Conservation (phyloP, 2,797 vertebrate species). For the Clarias pachynema region DNA sequence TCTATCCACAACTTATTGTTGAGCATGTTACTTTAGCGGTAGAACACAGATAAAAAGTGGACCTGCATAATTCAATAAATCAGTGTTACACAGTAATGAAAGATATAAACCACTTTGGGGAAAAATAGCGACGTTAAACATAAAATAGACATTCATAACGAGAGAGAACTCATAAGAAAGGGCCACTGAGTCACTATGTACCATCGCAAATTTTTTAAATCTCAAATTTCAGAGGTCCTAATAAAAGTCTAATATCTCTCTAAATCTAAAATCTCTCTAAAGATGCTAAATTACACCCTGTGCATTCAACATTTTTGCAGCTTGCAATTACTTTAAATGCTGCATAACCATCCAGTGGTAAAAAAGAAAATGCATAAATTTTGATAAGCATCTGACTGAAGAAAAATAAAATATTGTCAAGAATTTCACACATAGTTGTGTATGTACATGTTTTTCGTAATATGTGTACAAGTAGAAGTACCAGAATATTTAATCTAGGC, state of each 20-base stretch:
- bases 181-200: background rate
- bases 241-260: constrained; percentile 19
- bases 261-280: background rate
- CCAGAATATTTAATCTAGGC: constrained; percentile 51
- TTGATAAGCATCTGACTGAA: constrained; percentile 40
- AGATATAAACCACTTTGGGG: constrained; percentile 1
- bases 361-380: constrained; percentile 29
- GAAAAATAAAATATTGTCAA: constrained; percentile 63
- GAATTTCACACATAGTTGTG: constrained; percentile 58
- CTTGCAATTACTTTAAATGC: constrained; percentile 11
- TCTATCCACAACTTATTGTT: constrained; percentile 58
- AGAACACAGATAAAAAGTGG: constrained; percentile 26
- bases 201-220: background rate
- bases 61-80: constrained; percentile 18
- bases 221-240: background rate
- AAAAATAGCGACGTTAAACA: constrained; percentile 29
- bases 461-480: constrained; percentile 63
- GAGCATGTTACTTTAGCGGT: constrained; percentile 41
- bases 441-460: constrained; percentile 31
- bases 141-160: constrained; percentile 49
- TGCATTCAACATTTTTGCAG: constrained; percentile 22
- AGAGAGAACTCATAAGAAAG: constrained; percentile 16
- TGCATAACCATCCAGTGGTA: background rate
- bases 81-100: constrained; percentile 27
- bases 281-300: background rate